Evolutionary conservation across 2,113 vertebrate species (phyloP).

Genomic region (Archocentrus centrarchus): DNA sequence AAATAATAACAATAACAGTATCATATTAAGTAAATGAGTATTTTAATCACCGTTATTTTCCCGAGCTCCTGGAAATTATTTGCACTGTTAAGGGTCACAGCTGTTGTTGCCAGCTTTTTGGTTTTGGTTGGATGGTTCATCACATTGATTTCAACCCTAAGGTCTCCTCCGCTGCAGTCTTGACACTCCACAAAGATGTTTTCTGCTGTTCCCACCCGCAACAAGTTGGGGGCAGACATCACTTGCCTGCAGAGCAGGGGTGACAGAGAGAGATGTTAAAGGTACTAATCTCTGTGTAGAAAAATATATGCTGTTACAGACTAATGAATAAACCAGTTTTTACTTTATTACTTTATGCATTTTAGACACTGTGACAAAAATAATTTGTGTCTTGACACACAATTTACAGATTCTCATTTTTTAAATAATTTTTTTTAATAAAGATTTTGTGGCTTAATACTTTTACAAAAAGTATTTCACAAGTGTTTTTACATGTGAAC

Average conservation of each 20-base stretch:
- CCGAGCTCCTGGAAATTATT: slow-evolving; percentile 58
- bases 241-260: slow-evolving; percentile 53
- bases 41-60: slow-evolving; percentile 72
- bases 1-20: neutral
- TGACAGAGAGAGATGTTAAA: neutral
- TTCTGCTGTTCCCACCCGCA: slow-evolving; percentile 77
- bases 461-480: neutral
- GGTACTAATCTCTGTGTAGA: fast-evolving
- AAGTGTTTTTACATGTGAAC: neutral
- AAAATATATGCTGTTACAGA: neutral
- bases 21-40: neutral
- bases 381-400: too few relatives aligned
- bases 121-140: slow-evolving; percentile 69
- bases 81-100: slow-evolving; percentile 37
- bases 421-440: neutral
- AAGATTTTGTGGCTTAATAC: neutral
- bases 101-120: neutral
- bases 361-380: neutral
- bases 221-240: slow-evolving; percentile 78
- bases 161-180: slow-evolving; percentile 34
- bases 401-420: neutral
- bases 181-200: slow-evolving; percentile 81
- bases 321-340: neutral
- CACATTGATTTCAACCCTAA: slow-evolving; percentile 49
- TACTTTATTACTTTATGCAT: neutral